These are phyloP conservation scores for Globodera rostochiensis DNA, from an alignment of 1,140 invertebrate species.

Conservation along the genomic window DNA sequence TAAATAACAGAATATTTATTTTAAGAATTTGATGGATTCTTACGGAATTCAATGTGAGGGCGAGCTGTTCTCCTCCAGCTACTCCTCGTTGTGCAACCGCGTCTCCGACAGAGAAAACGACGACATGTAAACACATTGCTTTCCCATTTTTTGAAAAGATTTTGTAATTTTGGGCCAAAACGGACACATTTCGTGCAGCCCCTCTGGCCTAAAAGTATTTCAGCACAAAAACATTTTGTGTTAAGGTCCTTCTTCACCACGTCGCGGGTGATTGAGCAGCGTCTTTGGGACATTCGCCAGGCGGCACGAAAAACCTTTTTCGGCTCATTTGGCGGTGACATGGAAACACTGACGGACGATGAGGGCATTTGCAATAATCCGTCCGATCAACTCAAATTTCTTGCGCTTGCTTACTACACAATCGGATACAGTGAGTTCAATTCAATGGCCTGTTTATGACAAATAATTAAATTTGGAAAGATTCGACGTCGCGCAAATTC, in stretches of 20 bases:
- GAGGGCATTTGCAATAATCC: slow-evolving; percentile 36
- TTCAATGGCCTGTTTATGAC: neutral
- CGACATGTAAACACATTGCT: slow-evolving; percentile 30
- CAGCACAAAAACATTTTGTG: neutral
- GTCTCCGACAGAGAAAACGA: slow-evolving; percentile 42
- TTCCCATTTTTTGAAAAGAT: no score
- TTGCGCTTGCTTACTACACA: slow-evolving; percentile 45
- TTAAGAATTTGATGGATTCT: slow-evolving; percentile 52
- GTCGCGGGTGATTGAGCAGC: slow-evolving; percentile 40
- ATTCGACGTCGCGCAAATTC: slow-evolving; percentile 20
- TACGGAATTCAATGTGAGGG: slow-evolving; percentile 56
- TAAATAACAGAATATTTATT: neutral
- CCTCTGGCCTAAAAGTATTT: neutral
- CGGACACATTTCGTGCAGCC: neutral
- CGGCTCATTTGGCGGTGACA: slow-evolving; percentile 23
- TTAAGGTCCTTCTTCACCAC: slow-evolving; percentile 51
- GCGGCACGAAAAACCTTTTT: slow-evolving; percentile 36
- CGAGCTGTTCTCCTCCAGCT: slow-evolving; percentile 49
- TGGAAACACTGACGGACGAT: slow-evolving; percentile 25
- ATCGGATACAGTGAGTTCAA: slow-evolving; percentile 32
- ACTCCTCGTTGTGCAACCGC: slow-evolving; percentile 37
- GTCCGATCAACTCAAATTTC: slow-evolving; percentile 25
- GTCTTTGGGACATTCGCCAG: slow-evolving; percentile 27
- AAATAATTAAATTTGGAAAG: slow-evolving; percentile 12
- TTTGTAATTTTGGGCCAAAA: neutral